Conservation (phyloP, 1,140 invertebrate genomes). For the Papilio glaucus region DNA sequence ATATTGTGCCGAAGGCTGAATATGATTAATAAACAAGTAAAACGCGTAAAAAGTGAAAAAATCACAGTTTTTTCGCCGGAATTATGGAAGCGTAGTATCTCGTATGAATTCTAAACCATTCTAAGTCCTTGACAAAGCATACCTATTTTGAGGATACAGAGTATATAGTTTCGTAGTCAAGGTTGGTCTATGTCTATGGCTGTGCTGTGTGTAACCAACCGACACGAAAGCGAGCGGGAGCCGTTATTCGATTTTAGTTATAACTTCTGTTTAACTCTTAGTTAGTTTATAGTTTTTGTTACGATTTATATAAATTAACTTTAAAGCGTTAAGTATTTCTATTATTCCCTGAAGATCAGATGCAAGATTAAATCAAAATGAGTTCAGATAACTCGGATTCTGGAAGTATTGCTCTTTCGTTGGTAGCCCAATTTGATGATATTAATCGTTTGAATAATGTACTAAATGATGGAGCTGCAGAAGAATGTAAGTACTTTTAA, state of each 20-base stretch:
- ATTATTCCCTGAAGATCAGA: not conserved
- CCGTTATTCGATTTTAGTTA: conserved; percentile 28
- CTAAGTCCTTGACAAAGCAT: no score
- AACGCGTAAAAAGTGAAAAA: no score
- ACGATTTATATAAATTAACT: not conserved
- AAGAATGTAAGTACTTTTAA: conserved; percentile 84
- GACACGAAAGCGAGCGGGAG: conserved; percentile 15
- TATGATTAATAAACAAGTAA: no score
- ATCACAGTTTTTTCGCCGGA: no score
- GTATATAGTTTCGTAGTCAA: not conserved
- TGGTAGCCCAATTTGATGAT: conserved; percentile 85
- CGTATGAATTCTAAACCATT: no score
- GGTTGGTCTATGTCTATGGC: not conserved
- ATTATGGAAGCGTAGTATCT: no score
- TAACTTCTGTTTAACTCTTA: conserved; percentile 36
- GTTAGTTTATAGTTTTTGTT: conserved; percentile 1
- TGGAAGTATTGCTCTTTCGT: conserved; percentile 63
- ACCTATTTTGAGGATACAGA: not conserved
- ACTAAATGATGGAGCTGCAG: conserved; percentile 86
- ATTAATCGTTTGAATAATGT: conserved; percentile 87
- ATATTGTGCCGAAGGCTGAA: no score
- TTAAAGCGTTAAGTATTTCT: conserved; percentile 38
- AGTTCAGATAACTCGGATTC: conserved; percentile 73
- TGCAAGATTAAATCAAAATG: conserved; percentile 54
- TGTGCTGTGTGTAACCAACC: not conserved